Evolutionary conservation across 2,797 vertebrate genomes (phyloP), one percentile per base, ranked within the genome.

Genomic region (Coilia nasus): DNA sequence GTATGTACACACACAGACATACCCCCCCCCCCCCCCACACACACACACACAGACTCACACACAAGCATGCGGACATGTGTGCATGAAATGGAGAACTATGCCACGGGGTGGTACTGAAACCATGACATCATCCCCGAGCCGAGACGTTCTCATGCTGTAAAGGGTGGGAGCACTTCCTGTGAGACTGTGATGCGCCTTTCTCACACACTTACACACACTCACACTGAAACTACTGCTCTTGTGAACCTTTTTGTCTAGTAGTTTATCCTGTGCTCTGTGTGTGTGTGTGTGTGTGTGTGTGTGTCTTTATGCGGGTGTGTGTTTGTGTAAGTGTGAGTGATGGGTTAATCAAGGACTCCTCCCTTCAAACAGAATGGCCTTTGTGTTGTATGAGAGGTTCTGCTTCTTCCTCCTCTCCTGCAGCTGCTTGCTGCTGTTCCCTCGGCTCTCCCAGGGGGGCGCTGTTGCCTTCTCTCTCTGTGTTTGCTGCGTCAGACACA

Each of bases 101-200:
- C 31, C 14, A 31, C 67, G 84, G 56, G 83, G 83, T 88, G 89
- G 82, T 87, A 88, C 85, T 88, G 67, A 91, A 91, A 88, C 87
- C 12, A 80, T 93, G 91, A 89, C 89, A 88, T 93, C 89, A 92
- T 91, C 86, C 17, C 28, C 6, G 28, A 78, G 46, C 23, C 54
- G 88, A 91, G 81, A 85, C 90, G 87, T 92, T 93, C 90, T 86
- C 91, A 91, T 50, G 15, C 87, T 86, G 88, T 85, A 83, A 62
- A 89, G 88, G 89, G 88, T 91, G 90, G 88, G 90, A 89, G 67
- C 89, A 67, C 89, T 91, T 91, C 85, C 88, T 90, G 87, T 57
- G 64, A 75, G 84, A 25, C 25, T 11, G 67, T 1, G 31, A 41
- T 41, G 67, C 23, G 11, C 82, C 80, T 62, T 60, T 81, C 67